Conservation (phyloP, 2,797 vertebrate genomes). For the Phrynocephalus forsythii region DNA sequence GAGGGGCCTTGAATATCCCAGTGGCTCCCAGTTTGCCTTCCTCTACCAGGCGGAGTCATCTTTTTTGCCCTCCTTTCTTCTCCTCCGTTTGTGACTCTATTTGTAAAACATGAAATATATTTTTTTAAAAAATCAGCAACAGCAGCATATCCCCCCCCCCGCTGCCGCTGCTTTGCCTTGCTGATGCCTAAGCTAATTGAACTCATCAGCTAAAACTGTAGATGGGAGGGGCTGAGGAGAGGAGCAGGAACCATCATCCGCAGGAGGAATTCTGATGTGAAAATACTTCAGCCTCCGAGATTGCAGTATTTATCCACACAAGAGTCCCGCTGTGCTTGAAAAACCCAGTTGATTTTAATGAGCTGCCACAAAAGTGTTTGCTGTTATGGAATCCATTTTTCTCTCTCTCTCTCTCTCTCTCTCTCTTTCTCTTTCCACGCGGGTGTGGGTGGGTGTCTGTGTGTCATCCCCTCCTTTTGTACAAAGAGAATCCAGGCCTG, state of each 20-base stretch:
- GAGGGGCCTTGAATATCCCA: too few species aligned
- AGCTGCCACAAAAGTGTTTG: slow-evolving; percentile 79
- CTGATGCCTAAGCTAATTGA: slow-evolving; percentile 74
- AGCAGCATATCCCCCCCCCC: neutral
- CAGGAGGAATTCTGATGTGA: slow-evolving; percentile 77
- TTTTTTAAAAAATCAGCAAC: slow-evolving; percentile 7
- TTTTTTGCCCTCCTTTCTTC: slow-evolving; percentile 12
- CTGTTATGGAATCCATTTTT: slow-evolving; percentile 68
- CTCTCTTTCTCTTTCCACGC: slow-evolving; percentile 50
- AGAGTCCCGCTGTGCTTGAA: slow-evolving; percentile 78
- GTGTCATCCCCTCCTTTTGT: slow-evolving; percentile 25
- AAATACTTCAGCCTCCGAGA: slow-evolving; percentile 77
- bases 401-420: slow-evolving; percentile 40
- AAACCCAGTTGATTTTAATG: slow-evolving; percentile 78
- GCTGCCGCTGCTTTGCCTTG: slow-evolving; percentile 58
- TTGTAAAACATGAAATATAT: slow-evolving; percentile 48
- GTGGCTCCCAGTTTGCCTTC: slow-evolving; percentile 1
- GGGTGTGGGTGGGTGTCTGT: neutral
- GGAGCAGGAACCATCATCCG: slow-evolving; percentile 68
- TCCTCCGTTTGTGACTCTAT: slow-evolving; percentile 47
- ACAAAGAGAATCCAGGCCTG: slow-evolving; percentile 47
- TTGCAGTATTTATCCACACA: slow-evolving; percentile 79
- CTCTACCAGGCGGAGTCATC: slow-evolving; percentile 34
- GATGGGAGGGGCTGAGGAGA: neutral
- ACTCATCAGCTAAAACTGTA: slow-evolving; percentile 75